Base-by-base conservation (phyloP, 2,888 invertebrate species). In the Drosophila seclusa region DNA sequence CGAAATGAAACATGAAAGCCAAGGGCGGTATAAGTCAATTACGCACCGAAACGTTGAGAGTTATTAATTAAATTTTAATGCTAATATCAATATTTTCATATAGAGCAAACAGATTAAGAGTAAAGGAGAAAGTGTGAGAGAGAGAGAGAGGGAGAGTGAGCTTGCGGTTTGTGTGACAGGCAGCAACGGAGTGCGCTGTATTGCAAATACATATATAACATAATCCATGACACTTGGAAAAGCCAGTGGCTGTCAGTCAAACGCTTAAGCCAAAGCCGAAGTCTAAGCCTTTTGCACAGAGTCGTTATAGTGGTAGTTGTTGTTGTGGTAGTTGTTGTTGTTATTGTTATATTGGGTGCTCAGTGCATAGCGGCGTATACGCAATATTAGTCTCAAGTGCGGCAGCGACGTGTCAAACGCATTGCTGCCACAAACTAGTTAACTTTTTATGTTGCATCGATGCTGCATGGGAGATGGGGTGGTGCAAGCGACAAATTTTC, bases 141-240 rank as follows among this genome's bases (percentile, higher is more conserved):
- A 27, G 74, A 42, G 34, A 64, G 18, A n/a, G 48, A 55, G 24
- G 5, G 36, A 36, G 5, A 36, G 16, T 16, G 11, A 32, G 31
- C 31, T 57, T 42, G 29, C 10, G 55, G 21, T 21, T 58, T 65
- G 50, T 67, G 45, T 64, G 64, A 52, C 73, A 58, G 57, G 42
- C 34, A 38, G 52, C 57, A 62, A 42, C 31, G n/a, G 65, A 49
- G 53, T 78, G 68, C 50, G 68, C 60, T 67, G 61, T 71, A 75
- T 73, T 36, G 72, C 74, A 87, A 87, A 88, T 90, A 79, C 83
- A 82, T 80, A 87, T 83, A 87, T 87, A 80, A 72, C 76, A 81
- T 89, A 91, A 90, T 90, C 91, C 87, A 60, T 77, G 82, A 87
- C 91, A 89, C 89, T 87, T 83, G 73, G 68, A 73, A 64, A 29